A percentile compares a stretch with the other conserved stretches of the same genome.
Conservation (phyloP, 2,113 vertebrate genomes). For the Lates calcarifer region DNA sequence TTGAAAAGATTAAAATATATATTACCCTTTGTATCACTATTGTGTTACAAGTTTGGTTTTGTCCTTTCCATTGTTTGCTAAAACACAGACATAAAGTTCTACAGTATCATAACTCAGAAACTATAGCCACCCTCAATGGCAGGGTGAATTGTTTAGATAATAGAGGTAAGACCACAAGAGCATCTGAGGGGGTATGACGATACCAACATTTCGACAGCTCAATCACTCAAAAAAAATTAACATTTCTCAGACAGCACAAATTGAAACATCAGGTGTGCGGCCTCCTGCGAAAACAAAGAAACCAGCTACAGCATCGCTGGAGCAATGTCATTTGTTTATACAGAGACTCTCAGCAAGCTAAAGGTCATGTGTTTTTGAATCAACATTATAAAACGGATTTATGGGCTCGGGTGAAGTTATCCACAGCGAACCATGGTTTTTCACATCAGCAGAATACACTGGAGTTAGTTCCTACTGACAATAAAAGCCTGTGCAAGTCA, state of each 20-base stretch:
- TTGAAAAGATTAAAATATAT: constrained; percentile 2
- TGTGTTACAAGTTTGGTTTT: background rate
- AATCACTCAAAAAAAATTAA: constrained; percentile 56
- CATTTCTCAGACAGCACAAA: constrained; percentile 66
- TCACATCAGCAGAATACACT: constrained; percentile 30
- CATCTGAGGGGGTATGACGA: constrained; percentile 22
- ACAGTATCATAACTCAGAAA: constrained; percentile 26
- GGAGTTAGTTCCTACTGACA: constrained; percentile 1
- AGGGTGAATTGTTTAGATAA: constrained; percentile 18
- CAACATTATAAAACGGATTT: constrained; percentile 59
- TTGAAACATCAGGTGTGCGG: constrained; percentile 58
- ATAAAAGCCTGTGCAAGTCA: background rate
- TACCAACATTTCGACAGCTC: constrained; percentile 51
- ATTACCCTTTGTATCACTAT: background rate
- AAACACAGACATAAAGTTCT: background rate
- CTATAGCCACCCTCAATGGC: background rate
- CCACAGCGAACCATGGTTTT: background rate
- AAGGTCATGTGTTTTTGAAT: constrained; percentile 72
- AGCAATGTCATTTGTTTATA: constrained; percentile 69
- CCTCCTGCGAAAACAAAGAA: constrained; percentile 42
- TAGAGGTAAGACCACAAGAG: constrained; percentile 5
- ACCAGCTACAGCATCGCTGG: constrained; percentile 9
- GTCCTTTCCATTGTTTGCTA: background rate
- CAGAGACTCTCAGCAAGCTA: constrained; percentile 52
- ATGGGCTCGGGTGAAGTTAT: constrained; percentile 29